phyloP scores from a whole-genome alignment of 2,888 invertebrate species.

The Aethes cnicana region DNA sequence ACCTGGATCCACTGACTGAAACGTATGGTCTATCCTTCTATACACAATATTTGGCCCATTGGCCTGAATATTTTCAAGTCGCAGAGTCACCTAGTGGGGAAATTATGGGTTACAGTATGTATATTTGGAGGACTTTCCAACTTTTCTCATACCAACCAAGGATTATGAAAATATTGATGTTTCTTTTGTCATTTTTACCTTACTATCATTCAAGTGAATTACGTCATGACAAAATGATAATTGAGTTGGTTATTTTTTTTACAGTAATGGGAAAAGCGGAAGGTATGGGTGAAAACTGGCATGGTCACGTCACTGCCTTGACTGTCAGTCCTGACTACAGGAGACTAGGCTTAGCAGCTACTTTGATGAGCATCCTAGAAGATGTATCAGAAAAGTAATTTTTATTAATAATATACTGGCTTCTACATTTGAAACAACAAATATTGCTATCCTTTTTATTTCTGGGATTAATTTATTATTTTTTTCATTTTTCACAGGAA shows the following conservation, averaged over 20 bases:
- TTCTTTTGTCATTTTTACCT: too few relatives aligned
- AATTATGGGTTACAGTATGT: slow-evolving; percentile 99
- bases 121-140: neutral
- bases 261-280: slow-evolving; percentile 99
- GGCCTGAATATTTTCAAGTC: slow-evolving; percentile 99
- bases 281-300: slow-evolving; percentile 97
- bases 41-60: slow-evolving; percentile 97
- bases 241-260: too few relatives aligned
- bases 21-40: slow-evolving; percentile 98
- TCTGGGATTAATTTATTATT: slow-evolving; percentile 7
- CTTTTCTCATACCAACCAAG: neutral
- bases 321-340: slow-evolving; percentile 98
- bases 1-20: slow-evolving; percentile 98
- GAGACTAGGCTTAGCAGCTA: slow-evolving; percentile 94
- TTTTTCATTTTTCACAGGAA: slow-evolving; percentile 85
- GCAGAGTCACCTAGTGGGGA: slow-evolving; percentile 97
- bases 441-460: too few relatives aligned
- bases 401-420: neutral
- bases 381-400: slow-evolving; percentile 95
- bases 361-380: slow-evolving; percentile 96
- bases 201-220: too few relatives aligned
- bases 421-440: too few relatives aligned
- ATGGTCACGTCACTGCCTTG: slow-evolving; percentile 99
- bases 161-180: too few relatives aligned
- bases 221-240: neutral